Evolutionary conservation across 2,888 invertebrate species (phyloP), one percentile per base, ranked within the genome.

Genomic region (Lithophane leautieri): DNA sequence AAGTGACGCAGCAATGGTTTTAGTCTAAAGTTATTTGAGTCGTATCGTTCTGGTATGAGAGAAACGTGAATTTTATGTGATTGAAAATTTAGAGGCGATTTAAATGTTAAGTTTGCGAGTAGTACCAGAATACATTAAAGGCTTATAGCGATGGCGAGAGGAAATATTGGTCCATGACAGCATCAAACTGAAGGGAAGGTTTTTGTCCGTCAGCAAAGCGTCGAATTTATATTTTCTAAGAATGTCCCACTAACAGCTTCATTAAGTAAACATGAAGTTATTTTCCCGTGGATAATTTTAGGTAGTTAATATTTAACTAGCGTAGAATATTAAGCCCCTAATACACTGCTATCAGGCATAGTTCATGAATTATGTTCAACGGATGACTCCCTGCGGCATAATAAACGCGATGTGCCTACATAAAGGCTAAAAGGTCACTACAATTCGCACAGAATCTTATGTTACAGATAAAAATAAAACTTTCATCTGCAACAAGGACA

Each of bases 381-480:
- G 63, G 19, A 67, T 60, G 62, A 72, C 28, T 76, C 83, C 81
- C 65, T 9, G 56, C 0, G 61, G 77, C 2, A 77, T 56, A 34
- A 72, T 81, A 83, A 69, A 73, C 54, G 50, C n/a, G n/a, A 47
- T 54, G n/a, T 62, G 62, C 63, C 63, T 69, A 70, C 82, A 70
- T 52, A 79, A 71, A 61, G 12, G 25, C 73, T 63, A 76, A 78
- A 78, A 81, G 76, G 75, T 73, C 70, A 71, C 73, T 68, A n/a
- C 68, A 71, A 71, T 73, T 67, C 65, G 67, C 73, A 66, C 71
- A 79, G 62, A 71, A 62, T 77, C 67, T 78, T 76, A 72, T 58
- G 70, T 78, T 70, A 63, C 72, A 67, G 73, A 79, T 78, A 71
- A 81, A 83, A 85, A 85, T 78, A 81, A 86, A 84, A 83, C 70